Conservation (phyloP, 2,797 vertebrate species). For the Threskiornis aethiopicus region DNA sequence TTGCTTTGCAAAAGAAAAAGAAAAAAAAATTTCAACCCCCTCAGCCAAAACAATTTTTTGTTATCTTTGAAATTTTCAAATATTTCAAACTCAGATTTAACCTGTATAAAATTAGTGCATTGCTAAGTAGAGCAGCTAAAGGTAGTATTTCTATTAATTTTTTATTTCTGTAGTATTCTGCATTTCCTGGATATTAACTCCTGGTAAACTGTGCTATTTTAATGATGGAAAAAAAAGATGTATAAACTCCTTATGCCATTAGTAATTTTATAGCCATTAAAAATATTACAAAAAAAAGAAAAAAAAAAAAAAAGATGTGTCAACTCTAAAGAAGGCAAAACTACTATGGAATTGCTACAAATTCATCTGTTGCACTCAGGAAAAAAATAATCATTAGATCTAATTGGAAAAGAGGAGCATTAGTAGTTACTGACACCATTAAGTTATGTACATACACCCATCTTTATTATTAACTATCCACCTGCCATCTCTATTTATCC, state of each 20-base stretch:
- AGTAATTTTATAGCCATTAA: neutral
- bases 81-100: neutral
- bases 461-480: neutral
- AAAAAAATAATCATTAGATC: neutral
- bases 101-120: neutral
- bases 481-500: neutral
- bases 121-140: accelerated
- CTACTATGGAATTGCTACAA: neutral
- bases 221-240: neutral
- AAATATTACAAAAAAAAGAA: neutral
- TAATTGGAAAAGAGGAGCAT: neutral
- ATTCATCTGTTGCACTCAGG: neutral
- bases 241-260: neutral
- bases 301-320: accelerated
- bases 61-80: neutral
- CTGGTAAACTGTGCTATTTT: accelerated
- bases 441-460: neutral
- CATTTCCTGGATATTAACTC: neutral
- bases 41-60: accelerated
- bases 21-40: accelerated
- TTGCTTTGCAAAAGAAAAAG: accelerated
- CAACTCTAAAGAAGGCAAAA: neutral
- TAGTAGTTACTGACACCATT: neutral
- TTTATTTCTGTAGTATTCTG: neutral
- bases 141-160: neutral